phyloP scores from a whole-genome alignment of 2,888 invertebrate species.

The Resseliella maxima region DNA sequence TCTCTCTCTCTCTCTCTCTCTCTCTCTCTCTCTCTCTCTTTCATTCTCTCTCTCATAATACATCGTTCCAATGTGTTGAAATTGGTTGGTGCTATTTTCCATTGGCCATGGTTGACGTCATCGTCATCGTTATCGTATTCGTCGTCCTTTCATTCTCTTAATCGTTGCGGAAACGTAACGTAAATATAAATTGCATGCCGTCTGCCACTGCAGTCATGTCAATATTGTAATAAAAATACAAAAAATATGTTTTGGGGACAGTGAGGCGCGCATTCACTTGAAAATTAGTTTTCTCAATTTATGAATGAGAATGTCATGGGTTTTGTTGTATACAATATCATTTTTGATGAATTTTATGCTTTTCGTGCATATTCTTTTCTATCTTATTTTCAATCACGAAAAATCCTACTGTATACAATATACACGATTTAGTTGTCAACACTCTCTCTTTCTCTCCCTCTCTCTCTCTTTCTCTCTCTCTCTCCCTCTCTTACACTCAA shows the following conservation, averaged over 20 bases:
- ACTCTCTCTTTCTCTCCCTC: not conserved
- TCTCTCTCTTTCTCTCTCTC: not conserved
- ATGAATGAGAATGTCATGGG: not conserved
- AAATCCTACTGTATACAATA: no score
- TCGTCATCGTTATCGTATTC: not conserved
- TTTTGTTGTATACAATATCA: not conserved
- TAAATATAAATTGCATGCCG: not conserved
- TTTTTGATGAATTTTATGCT: not conserved
- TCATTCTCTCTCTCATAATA: no score
- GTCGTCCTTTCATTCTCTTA: not conserved
- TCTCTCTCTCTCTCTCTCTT: no score
- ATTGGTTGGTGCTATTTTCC: no score
- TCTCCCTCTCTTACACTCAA: not conserved
- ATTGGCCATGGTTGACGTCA: not conserved
- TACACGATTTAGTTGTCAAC: no score
- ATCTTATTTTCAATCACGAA: not conserved
- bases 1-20: no score
- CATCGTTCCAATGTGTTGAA: no score
- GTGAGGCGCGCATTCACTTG: slow-evolving; percentile 24
- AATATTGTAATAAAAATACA: slow-evolving; percentile 31
- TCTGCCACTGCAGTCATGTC: not conserved
- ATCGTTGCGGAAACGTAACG: not conserved
- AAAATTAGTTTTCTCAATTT: slow-evolving; percentile 46
- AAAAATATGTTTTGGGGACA: slow-evolving; percentile 4
- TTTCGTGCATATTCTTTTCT: not conserved